Evolutionary conservation across 2,113 vertebrate species (phyloP), one percentile per base, ranked within the genome.

Genomic region (Riparia riparia): DNA sequence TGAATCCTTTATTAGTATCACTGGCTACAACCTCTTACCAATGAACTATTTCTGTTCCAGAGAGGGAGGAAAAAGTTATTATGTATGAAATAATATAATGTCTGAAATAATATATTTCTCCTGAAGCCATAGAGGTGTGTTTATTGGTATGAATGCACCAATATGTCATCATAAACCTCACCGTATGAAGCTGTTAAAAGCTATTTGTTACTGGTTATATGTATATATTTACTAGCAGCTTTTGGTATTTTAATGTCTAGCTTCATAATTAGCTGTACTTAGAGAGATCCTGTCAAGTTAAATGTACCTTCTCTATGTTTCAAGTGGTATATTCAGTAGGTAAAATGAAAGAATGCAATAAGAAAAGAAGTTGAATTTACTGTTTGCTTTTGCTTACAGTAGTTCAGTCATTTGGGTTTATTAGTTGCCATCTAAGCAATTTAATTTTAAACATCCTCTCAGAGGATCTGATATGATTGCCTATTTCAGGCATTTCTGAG

Each of bases 11-110:
- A 56, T 74, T 61, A 50, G 44, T 68, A 71, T 68, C 29, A 37
- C 29, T 65, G 71, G 34, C n/a, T 78, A 53, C 80, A 92, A 58
- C 12, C 7, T 19, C 31, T 93, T 95, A 72, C 45, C 53, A 89
- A n/a, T 90, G 45, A 92, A 74, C 74, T 89, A 85, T 70, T 96
- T 95, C 37, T 82, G 28, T 78, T 96, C 9, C 29, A 70, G 63
- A 17, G 45, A 72, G 12, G 11, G 19, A 66, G 47, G 21, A 77
- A 87, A 51, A 70, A 77, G 72, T 61, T 58, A 24, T 29, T 73
- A 28, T 37, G 9, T 41, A 50, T 58, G 28, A 74, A 93, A 49
- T 89, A 6, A 58, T 82, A 18, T 8, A 70, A 92, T 81, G 66
- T 37, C 37, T 37, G 37, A 37, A 37, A 37, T 37, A 37, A 37